Evolutionary conservation across 2,113 vertebrate species (phyloP).

Genomic region (Alligator sinensis): DNA sequence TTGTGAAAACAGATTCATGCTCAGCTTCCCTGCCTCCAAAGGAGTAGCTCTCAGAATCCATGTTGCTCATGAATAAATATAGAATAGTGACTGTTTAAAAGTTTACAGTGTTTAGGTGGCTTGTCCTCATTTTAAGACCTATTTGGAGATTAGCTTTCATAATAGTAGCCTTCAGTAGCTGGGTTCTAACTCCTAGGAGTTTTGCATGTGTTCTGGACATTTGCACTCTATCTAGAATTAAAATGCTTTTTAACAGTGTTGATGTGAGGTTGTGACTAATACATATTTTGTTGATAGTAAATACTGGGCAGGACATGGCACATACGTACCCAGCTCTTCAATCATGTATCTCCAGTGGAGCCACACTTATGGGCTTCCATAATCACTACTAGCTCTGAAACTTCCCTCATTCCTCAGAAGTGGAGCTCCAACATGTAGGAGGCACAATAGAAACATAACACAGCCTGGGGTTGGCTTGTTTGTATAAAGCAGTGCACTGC

Average conservation of each 20-base stretch:
- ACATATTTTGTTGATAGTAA: background rate
- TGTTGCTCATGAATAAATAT: background rate
- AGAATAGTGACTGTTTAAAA: background rate
- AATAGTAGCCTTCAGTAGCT: background rate
- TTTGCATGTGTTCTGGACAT: fast-evolving
- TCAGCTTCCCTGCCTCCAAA: background rate
- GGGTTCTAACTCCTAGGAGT: background rate
- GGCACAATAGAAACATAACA: background rate
- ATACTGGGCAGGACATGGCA: background rate
- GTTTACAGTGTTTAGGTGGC: background rate
- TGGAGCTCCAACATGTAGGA: background rate
- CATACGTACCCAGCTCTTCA: background rate
- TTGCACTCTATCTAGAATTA: background rate
- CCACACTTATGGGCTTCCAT: background rate
- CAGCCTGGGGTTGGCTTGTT: background rate
- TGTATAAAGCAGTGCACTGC: background rate
- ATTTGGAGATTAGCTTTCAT: background rate
- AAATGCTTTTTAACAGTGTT: background rate
- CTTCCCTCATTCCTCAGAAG: background rate
- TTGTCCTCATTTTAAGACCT: background rate
- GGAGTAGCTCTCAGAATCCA: background rate
- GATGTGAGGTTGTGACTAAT: too few relatives aligned
- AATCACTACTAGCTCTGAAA: background rate
- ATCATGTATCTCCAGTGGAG: background rate
- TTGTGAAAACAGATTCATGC: background rate